Evolutionary conservation across 2,888 invertebrate species (phyloP), one percentile per base, ranked within the genome.

Genomic region (Drosophila pseudotakahashii): DNA sequence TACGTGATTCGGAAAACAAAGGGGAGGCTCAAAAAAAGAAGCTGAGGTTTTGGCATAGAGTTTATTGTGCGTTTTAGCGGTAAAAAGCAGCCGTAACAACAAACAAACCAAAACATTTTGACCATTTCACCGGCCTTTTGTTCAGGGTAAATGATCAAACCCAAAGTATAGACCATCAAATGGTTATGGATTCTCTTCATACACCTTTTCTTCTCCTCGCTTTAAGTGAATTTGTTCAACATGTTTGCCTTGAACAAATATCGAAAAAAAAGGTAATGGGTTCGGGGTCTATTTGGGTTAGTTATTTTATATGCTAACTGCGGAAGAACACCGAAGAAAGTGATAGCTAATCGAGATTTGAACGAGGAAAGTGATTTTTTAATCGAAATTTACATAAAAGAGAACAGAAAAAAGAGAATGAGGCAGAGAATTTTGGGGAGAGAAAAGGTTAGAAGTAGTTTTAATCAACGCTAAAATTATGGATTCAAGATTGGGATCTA

Each of bases 11-110:
- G 54, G 50, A 36, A 66, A 64, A 50, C 51, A 70, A 69, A 61
- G 10, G 13, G 44, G 71, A 68, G 41, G 52, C 60, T 55, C 16
- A 73, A 58, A 50, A 13, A n/a, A 34, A 45, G 36, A 66, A 66
- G 30, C 39, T 23, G 23, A 23, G 37, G 32, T 19, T 16, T 7
- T 23, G 23, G 30, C 19, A 1, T 10, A n/a, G 45, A 57, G 57
- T 76, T 80, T 76, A 62, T 60, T 75, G 73, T 76, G 79, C 81
- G 75, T 75, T 79, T 81, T 81, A 76, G 78, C 73, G 85, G 58
- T 70, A 54, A 51, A 70, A 61, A 51, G 72, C 67, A 74, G 58
- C 34, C 16, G 41, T 62, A 58, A 48, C 64, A 36, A 64, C 63
- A 64, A 66, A 66, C 51, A 45, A 51, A 42, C 41, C 44, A 59